phyloP scores from a whole-genome alignment of 2,888 invertebrate genomes.

The Smittia sp. region DNA sequence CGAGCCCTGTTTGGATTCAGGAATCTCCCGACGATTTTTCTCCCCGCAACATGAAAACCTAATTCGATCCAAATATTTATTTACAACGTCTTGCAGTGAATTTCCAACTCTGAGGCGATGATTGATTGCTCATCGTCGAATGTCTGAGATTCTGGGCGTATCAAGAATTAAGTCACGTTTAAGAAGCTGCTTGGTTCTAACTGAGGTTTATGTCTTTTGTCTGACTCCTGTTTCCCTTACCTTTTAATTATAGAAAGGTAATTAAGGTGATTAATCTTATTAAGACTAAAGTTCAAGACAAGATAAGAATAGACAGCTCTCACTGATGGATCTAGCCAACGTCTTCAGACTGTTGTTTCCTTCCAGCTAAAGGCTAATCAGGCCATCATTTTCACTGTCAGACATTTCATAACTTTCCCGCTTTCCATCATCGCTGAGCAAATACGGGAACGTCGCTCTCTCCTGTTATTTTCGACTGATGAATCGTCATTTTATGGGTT shows the following conservation, averaged over 20 bases:
- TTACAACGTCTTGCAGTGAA: neutral
- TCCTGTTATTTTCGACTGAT: constrained; percentile 15
- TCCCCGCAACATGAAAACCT: neutral
- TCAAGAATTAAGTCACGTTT: no score
- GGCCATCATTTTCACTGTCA: constrained; percentile 28
- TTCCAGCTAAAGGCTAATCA: neutral
- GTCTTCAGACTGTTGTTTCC: neutral
- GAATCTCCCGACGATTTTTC: neutral
- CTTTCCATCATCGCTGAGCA: constrained; percentile 13
- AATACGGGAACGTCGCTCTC: neutral
- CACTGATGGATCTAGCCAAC: no score
- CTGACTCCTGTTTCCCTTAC: no score
- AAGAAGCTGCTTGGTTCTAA: no score
- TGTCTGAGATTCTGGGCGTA: neutral
- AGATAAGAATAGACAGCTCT: no score
- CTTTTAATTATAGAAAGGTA: no score
- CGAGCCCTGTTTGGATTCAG: constrained; percentile 8
- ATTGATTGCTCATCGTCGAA: constrained; percentile 3
- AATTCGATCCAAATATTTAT: neutral
- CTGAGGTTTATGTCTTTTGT: no score
- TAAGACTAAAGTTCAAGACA: no score
- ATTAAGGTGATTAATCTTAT: no score
- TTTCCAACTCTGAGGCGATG: constrained; percentile 2
- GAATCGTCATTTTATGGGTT: constrained; percentile 34
- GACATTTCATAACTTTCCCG: constrained; percentile 12